A percentile compares a stretch with the other conserved stretches of the same genome.
These are phyloP conservation scores for Theodoxus fluviatilis DNA, from an alignment of 2,888 invertebrate species.

Conservation along the genomic window DNA sequence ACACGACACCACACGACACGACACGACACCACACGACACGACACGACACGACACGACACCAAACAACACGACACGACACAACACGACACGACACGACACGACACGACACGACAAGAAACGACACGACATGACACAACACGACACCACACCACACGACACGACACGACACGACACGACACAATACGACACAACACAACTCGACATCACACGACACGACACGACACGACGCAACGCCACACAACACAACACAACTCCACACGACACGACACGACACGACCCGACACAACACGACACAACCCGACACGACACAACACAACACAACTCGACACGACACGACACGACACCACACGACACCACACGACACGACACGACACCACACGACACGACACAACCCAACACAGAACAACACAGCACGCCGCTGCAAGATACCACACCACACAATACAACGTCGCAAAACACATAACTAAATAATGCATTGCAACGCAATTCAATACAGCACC, in stretches of 20 bases:
- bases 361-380: conserved; percentile 2
- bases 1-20: too few species aligned
- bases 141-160: conserved; percentile 1
- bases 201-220: not conserved
- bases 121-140: too few species aligned
- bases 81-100: not conserved
- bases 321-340: not conserved
- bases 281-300: not conserved
- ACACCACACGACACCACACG: not conserved
- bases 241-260: not conserved
- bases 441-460: not conserved
- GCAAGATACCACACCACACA: conserved; percentile 1
- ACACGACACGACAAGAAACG: too few species aligned
- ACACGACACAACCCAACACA: conserved; percentile 11
- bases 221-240: not conserved
- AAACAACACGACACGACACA: not conserved
- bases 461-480: not conserved
- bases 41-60: not conserved
- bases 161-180: not conserved
- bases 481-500: too few species aligned
- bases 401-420: not conserved
- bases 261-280: not conserved
- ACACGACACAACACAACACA: conserved; percentile 7
- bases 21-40: too few species aligned
- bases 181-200: not conserved